Percentiles rank a stretch among this genome's conserved stretches.
phyloP scores from a whole-genome alignment of 2,888 invertebrate species.

The Ernsta delagoae region DNA sequence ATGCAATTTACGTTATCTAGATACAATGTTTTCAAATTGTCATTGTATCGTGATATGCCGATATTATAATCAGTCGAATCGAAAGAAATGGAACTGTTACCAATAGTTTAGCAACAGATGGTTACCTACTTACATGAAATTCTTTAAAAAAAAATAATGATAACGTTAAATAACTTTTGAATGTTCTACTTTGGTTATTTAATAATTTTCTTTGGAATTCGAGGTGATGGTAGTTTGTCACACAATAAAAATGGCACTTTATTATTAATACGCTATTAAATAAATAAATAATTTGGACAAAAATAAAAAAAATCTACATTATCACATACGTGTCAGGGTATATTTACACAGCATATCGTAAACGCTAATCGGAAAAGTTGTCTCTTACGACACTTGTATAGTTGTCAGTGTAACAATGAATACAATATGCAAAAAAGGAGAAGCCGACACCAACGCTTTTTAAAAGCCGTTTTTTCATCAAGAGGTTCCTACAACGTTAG shows the following conservation, averaged over 20 bases:
- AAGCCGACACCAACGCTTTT: neutral
- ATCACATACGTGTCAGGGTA: conserved; percentile 21
- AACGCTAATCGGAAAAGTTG: conserved; percentile 1
- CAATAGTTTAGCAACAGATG: too few relatives aligned
- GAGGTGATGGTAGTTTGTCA: conserved; percentile 17
- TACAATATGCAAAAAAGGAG: neutral
- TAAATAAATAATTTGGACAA: conserved; percentile 23
- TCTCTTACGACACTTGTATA: neutral
- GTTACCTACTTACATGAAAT: neutral
- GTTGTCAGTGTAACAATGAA: neutral
- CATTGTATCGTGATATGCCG: neutral
- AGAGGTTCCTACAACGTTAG: neutral
- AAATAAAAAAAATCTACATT: conserved; percentile 10
- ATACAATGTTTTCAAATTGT: neutral
- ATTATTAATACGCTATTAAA: neutral
- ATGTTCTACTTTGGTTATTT: conserved; percentile 22
- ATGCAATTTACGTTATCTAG: neutral
- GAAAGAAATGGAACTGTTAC: too few relatives aligned
- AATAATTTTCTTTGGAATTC: conserved; percentile 27
- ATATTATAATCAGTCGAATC: too few relatives aligned
- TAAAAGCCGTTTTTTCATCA: neutral
- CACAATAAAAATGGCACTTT: conserved; percentile 28
- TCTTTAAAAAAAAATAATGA: neutral
- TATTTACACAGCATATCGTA: conserved; percentile 20
- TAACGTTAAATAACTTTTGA: neutral